Evolutionary conservation across 2,797 vertebrate genomes (phyloP), one percentile per base, ranked within the genome.

Genomic region (Tauraco hartlaubi): DNA sequence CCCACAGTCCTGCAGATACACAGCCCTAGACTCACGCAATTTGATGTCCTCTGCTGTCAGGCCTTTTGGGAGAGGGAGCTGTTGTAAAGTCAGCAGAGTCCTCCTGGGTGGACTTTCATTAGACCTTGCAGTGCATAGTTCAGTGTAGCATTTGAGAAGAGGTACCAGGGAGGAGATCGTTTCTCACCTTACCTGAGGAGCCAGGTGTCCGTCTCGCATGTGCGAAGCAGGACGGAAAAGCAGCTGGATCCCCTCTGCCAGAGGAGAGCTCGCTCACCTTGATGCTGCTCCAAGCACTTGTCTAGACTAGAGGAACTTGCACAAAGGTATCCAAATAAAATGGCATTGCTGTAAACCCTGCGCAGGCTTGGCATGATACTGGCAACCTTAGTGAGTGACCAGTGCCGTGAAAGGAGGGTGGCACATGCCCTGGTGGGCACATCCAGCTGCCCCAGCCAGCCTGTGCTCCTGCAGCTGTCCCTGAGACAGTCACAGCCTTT

Each of bases 21-120:
- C 26, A 7, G 48, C 55, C 15, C 33, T 1, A 2, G 5, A 9
- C 28, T 51, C n/a, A 5, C 2, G 29, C n/a, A 15, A 8, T 11
- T 58, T 11, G 14, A 6, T 5, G 28, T 28, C 13, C 28, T 35
- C 33, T 35, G 64, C 64, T 37, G 29, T 26, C 39, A 12, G n/a
- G 44, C 37, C 26, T 28, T 68, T 44, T 31, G 37, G 23, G 31
- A 52, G 48, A 69, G 31, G 2, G 19, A 35, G 78, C 22, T 29
- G 12, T 18, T 35, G 55, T 20, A 43, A 43, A 61, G 54, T 22
- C 35, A 28, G 29, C 35, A 33, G 54, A 22, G 25, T 35, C 55
- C 37, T 81, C 21, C 48, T 12, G 2, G 18, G 14, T 18, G 54
- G 61, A 15, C 55, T 85, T 51, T 21, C 46, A 5, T 28, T 16